Conservation (phyloP, 1,140 invertebrate species). For the Microplitis demolitor region DNA sequence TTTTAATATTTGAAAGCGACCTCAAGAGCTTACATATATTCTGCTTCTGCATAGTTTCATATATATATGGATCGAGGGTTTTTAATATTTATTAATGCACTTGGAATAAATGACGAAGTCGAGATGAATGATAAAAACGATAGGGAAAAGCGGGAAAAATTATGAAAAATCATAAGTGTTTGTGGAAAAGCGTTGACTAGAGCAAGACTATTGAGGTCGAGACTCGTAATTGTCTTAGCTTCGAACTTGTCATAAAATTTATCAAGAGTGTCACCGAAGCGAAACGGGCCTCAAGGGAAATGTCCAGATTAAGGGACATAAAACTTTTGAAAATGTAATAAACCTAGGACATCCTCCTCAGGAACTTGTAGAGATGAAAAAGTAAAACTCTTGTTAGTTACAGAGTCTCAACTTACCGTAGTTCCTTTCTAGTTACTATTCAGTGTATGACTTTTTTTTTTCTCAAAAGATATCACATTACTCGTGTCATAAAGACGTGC, state of each 20-base stretch:
- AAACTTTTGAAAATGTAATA: constrained; percentile 36
- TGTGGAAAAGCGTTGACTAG: not conserved
- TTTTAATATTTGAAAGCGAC: constrained; percentile 43
- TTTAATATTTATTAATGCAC: constrained; percentile 1
- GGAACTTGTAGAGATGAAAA: not conserved
- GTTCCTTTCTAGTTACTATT: not conserved
- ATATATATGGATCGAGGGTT: not conserved
- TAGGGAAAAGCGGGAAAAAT: not conserved
- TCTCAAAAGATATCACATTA: no score
- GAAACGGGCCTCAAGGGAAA: constrained; percentile 35
- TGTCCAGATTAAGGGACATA: constrained; percentile 43
- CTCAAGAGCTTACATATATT: not conserved
- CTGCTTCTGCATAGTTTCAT: not conserved
- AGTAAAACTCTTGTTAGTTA: not conserved
- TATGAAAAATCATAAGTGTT: not conserved
- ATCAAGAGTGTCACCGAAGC: constrained; percentile 28
- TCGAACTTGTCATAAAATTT: constrained; percentile 30
- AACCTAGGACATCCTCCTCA: not conserved
- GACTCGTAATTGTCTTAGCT: not conserved
- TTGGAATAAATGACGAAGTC: not conserved
- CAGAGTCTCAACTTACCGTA: not conserved
- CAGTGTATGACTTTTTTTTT: no score
- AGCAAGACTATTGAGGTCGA: no score
- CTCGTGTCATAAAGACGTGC: no score
- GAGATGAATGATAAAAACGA: not conserved